Evolutionary conservation across 2,797 vertebrate genomes (phyloP).

Genomic region (Eulemur coronatus): DNA sequence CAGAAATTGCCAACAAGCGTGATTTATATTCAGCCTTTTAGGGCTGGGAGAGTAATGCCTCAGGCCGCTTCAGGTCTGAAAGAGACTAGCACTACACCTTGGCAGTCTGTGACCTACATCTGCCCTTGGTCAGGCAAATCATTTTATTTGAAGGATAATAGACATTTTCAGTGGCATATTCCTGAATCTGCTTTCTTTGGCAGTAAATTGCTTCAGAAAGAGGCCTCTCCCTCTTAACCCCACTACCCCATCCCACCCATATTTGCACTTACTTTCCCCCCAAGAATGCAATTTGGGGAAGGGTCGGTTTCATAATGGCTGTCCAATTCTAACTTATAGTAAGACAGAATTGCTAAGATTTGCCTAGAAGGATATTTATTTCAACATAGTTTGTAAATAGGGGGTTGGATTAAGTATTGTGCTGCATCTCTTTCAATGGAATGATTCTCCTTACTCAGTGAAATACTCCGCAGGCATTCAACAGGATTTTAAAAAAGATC

Average conservation of each 20-base stretch:
- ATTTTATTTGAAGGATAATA: constrained; percentile 37
- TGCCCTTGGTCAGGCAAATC: constrained; percentile 45
- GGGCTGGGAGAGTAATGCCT: constrained; percentile 62
- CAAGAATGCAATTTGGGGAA: not conserved
- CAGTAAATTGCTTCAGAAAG: not conserved
- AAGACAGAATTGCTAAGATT: constrained; percentile 24
- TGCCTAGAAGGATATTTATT: not conserved
- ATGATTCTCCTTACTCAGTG: not conserved
- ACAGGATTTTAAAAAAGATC: not conserved
- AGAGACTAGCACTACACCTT: not conserved
- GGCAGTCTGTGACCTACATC: constrained; percentile 27
- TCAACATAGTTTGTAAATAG: not conserved
- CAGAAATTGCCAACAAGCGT: constrained; percentile 82
- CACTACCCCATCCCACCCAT: not conserved
- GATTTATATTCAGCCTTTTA: constrained; percentile 81
- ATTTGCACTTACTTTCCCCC: not conserved
- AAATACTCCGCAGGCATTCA: not conserved
- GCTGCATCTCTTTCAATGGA: not conserved
- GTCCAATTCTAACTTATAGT: not conserved
- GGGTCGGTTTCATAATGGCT: not conserved
- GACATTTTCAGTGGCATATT: constrained; percentile 5
- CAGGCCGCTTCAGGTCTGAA: constrained; percentile 70
- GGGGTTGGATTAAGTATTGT: not conserved
- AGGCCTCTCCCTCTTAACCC: not conserved
- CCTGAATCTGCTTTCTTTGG: not conserved